A percentile compares a stretch with the other conserved stretches of the same genome.
These are phyloP conservation scores for Siniperca knerii DNA, from an alignment of 2,113 vertebrate species.

Conservation along the genomic window DNA sequence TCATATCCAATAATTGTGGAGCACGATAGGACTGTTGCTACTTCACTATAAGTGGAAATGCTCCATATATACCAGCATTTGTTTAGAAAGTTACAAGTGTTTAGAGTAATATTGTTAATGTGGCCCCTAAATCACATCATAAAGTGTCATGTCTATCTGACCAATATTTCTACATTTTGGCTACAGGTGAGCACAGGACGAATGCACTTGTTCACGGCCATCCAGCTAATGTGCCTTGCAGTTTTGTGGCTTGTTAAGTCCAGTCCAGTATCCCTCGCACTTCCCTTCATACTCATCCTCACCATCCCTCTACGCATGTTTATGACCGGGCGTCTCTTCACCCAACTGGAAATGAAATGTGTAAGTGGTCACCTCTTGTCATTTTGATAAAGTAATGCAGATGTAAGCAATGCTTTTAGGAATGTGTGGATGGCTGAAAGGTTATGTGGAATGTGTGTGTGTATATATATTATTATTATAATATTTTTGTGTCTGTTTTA, in stretches of 20 bases:
- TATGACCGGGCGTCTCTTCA: slow-evolving; percentile 90
- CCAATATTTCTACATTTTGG: slow-evolving; percentile 23
- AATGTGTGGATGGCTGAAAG: background rate
- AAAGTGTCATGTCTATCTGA: background rate
- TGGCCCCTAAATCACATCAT: background rate
- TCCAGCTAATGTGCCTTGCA: slow-evolving; percentile 88
- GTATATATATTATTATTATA: background rate
- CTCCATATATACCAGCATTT: background rate
- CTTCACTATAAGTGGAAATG: background rate
- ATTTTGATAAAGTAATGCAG: background rate
- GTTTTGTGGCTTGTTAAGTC: slow-evolving; percentile 91
- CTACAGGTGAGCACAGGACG: slow-evolving; percentile 92
- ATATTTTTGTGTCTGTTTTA: slow-evolving; percentile 62
- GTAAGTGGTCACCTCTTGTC: slow-evolving; percentile 79
- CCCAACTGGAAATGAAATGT: slow-evolving; percentile 90
- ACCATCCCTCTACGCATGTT: slow-evolving; percentile 92
- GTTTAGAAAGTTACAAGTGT: background rate
- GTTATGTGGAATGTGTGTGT: background rate
- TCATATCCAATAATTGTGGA: background rate
- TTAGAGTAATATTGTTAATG: background rate
- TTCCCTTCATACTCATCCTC: slow-evolving; percentile 96
- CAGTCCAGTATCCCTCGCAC: slow-evolving; percentile 85
- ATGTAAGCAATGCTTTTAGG: too few species aligned
- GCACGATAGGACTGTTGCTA: background rate
- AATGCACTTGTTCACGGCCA: slow-evolving; percentile 94